A percentile compares a stretch with the other conserved stretches of the same genome.
These are phyloP conservation scores for Triplophysa dalaica DNA, from an alignment of 2,113 vertebrate genomes.

Conservation along the genomic window DNA sequence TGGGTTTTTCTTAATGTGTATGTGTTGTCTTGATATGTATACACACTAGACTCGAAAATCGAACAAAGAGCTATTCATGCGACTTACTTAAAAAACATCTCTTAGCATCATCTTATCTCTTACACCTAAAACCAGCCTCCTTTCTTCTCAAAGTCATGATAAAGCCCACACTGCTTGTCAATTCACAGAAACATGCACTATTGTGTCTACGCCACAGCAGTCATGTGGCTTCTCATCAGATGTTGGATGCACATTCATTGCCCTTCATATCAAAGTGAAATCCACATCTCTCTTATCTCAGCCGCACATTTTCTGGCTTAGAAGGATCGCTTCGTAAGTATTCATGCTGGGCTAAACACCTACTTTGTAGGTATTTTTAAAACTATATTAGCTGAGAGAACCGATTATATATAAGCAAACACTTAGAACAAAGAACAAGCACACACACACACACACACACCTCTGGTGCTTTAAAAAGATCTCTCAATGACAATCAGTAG, in stretches of 20 bases:
- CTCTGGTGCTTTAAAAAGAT: slow-evolving; percentile 14
- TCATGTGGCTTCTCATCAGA: slow-evolving; percentile 8
- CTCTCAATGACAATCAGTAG: slow-evolving; percentile 21
- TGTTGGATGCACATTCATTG: slow-evolving; percentile 28
- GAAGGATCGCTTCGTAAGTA: background rate
- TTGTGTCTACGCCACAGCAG: background rate
- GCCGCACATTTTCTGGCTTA: background rate
- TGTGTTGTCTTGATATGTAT: background rate
- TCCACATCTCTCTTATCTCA: background rate
- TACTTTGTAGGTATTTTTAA: background rate
- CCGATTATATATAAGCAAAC: background rate
- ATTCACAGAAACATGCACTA: background rate
- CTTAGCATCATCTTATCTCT: slow-evolving; percentile 16
- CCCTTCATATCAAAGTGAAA: background rate
- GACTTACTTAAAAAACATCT: background rate
- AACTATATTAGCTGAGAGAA: background rate
- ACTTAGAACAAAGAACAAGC: background rate
- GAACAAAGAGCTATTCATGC: slow-evolving; percentile 30
- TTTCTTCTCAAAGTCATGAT: slow-evolving; percentile 24
- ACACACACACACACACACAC: background rate
- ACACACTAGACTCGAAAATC: background rate
- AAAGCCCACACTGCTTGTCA: slow-evolving; percentile 28
- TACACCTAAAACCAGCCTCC: slow-evolving; percentile 1
- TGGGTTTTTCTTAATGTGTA: too few relatives aligned
- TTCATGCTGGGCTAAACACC: slow-evolving; percentile 8